These are phyloP conservation scores for Globia sparganii DNA, from an alignment of 2,888 invertebrate species.

Conservation along the genomic window DNA sequence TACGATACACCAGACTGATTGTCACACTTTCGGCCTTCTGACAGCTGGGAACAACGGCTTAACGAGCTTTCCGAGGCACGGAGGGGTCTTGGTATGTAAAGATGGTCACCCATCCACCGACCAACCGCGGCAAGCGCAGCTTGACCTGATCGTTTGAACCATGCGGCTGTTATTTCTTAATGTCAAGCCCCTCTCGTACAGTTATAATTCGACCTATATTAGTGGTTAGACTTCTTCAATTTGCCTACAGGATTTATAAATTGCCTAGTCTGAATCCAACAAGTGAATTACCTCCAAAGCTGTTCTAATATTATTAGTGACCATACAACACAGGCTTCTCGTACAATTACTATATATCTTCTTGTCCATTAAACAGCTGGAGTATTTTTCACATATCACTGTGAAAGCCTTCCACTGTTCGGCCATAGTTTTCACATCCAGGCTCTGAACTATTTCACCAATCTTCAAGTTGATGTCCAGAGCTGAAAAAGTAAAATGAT, in stretches of 20 bases:
- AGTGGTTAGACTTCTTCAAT: neutral
- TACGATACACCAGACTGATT: too few species aligned
- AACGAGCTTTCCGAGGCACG: too few species aligned
- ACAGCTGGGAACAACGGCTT: too few species aligned
- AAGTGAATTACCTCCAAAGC: constrained; percentile 76
- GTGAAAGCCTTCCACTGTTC: constrained; percentile 90
- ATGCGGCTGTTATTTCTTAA: too few species aligned
- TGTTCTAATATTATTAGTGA: constrained; percentile 75
- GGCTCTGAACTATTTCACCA: constrained; percentile 83
- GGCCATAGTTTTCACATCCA: constrained; percentile 90
- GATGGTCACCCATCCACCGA: too few species aligned
- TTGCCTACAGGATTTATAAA: neutral
- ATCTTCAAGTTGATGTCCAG: constrained; percentile 86
- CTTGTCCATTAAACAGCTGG: constrained; percentile 75
- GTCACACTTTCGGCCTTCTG: too few species aligned
- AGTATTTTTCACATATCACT: constrained; percentile 86
- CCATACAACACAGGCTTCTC: constrained; percentile 75
- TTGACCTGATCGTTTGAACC: too few species aligned
- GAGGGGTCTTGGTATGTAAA: too few species aligned
- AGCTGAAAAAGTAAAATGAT: constrained; percentile 74
- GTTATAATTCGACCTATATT: neutral
- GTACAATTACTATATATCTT: constrained; percentile 76
- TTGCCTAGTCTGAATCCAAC: neutral
- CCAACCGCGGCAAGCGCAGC: too few species aligned
- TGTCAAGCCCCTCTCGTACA: too few species aligned